These are phyloP conservation scores for Nothoprocta perdicaria DNA, from an alignment of 2,113 vertebrate genomes.

Conservation along the genomic window DNA sequence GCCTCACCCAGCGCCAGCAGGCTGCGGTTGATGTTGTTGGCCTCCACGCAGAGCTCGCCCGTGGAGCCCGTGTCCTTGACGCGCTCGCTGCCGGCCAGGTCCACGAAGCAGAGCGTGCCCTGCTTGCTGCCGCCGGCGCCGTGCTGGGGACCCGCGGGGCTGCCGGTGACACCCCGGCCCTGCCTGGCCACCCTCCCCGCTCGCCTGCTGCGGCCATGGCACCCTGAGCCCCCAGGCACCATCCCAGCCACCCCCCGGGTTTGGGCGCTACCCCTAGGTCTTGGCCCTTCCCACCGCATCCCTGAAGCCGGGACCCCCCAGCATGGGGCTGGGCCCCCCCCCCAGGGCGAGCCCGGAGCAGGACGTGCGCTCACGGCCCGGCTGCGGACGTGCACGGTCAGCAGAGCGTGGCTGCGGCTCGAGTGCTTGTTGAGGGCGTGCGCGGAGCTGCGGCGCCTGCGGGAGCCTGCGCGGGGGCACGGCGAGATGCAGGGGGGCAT, in stretches of 20 bases:
- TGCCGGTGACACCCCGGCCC: neutral
- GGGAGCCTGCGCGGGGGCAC: slow-evolving; percentile 61
- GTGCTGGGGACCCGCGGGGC: neutral
- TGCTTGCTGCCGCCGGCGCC: neutral
- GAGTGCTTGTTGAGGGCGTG: slow-evolving; percentile 80
- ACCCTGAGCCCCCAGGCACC: neutral
- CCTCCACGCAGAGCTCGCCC: slow-evolving; percentile 74
- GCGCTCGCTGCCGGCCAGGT: slow-evolving; percentile 81
- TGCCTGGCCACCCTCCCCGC: neutral
- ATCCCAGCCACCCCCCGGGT: neutral
- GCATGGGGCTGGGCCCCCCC: neutral
- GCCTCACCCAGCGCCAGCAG: slow-evolving; percentile 79
- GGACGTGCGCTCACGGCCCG: slow-evolving; percentile 32
- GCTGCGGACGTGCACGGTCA: slow-evolving; percentile 71
- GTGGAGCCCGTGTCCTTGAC: slow-evolving; percentile 73
- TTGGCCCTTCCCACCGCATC: too few relatives aligned
- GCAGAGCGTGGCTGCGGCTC: slow-evolving; percentile 81
- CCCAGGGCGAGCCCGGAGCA: accelerated
- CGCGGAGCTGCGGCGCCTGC: slow-evolving; percentile 68
- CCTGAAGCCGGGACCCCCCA: accelerated
- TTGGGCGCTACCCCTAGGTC: neutral
- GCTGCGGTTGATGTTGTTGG: slow-evolving; percentile 83
- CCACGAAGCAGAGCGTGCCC: slow-evolving; percentile 79
- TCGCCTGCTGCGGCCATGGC: neutral
- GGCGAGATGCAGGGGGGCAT: neutral